Evolutionary conservation across 2,113 vertebrate genomes (phyloP), one percentile per base, ranked within the genome.

Genomic region (Pavo muticus): DNA sequence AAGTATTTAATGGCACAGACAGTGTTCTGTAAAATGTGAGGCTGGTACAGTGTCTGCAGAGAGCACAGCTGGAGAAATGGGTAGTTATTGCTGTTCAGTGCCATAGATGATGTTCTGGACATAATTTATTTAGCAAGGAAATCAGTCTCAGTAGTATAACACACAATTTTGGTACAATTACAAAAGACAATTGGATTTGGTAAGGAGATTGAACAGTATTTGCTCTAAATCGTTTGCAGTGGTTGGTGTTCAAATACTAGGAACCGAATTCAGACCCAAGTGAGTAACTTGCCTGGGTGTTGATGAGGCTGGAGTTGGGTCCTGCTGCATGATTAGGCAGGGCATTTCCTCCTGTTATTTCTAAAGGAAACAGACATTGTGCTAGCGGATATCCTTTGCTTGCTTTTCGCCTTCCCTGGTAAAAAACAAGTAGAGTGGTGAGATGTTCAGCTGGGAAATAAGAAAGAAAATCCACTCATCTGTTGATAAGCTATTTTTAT

Each of bases 281-380:
- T 80, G 85, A 93, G 71, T 56, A 67, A 76, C 42, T 93, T 90
- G 67, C 56, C 56, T 93, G 84, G 92, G 64, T 94, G 3, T 76
- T 93, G 57, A 27, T 87, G 77, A 74, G 11, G 29, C 25, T 93
- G 88, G 30, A 90, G 87, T 71, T 91, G 89, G 71, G 88, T 93
- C 45, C 88, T 84, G 70, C 77, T 89, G 40, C 48, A 40, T 74
- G 88, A 87, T 92, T 95, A 97, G 97, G 97, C 97, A 97, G 95
- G 97, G 97, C 95, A 97, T 97, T 99, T 99, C 99, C 98, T 98
- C 97, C 97, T 97, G 98, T 98, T 99, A 97, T 99, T 98, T 97
- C 97, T 79, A 92, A 97, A 98, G 98, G 99, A 99, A 99, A 96
- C 96, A 90, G 93, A 95, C 95, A 90, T 91, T 85, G 91, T 97